Evolutionary conservation across 2,888 invertebrate genomes (phyloP).

Genomic region (Perithous albicinctus): DNA sequence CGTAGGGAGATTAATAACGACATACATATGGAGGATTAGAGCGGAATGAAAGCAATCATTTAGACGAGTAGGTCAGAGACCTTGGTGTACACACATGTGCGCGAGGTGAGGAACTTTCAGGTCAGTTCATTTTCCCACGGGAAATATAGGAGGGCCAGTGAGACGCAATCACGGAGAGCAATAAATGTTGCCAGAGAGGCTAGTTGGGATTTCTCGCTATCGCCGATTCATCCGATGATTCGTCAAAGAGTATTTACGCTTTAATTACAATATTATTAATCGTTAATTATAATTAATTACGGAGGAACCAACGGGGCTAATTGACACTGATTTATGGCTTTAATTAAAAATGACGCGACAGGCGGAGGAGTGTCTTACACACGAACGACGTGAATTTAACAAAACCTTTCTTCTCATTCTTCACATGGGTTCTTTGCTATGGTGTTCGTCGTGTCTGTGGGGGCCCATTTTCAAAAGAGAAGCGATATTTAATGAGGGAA

Average conservation of each 20-base stretch:
- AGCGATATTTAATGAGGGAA: conserved; percentile 40
- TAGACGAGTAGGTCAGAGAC: conserved; percentile 38
- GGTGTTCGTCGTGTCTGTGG: background rate
- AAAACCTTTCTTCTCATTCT: conserved; percentile 75
- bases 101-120: conserved; percentile 27
- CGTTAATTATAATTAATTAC: conserved; percentile 83
- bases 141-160: conserved; percentile 55
- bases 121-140: conserved; percentile 62
- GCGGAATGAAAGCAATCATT: conserved; percentile 37
- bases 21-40: conserved; percentile 12
- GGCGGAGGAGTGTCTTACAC: conserved; percentile 78
- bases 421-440: conserved; percentile 33
- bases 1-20: conserved; percentile 6
- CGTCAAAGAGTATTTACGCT: conserved; percentile 63
- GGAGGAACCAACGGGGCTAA: conserved; percentile 73
- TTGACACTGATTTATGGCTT: conserved; percentile 84
- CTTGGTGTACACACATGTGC: conserved; percentile 15
- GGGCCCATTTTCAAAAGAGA: conserved; percentile 26
- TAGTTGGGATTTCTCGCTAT: conserved; percentile 9
- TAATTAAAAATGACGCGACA: conserved; percentile 82
- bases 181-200: background rate
- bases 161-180: conserved; percentile 26
- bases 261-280: conserved; percentile 81
- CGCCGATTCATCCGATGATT: conserved; percentile 49
- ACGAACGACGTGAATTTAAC: conserved; percentile 77